These are phyloP conservation scores for Phylloscopus collybita DNA, from an alignment of 2,797 vertebrate genomes.

Conservation along the genomic window DNA sequence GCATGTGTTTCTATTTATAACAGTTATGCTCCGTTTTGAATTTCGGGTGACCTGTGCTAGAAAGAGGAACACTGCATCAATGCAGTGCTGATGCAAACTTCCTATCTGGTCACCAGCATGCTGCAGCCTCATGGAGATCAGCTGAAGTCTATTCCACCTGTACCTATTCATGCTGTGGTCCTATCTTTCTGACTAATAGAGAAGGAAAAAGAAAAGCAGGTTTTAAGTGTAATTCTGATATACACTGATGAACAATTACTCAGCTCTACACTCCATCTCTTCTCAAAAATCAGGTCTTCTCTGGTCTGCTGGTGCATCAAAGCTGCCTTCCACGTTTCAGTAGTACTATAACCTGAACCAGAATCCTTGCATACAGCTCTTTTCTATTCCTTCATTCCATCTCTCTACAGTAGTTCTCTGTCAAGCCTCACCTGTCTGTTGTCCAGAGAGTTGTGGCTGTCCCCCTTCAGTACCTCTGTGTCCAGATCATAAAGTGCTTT, in stretches of 20 bases:
- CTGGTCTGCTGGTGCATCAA: background rate
- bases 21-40: background rate
- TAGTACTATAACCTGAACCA: background rate
- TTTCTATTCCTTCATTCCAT: background rate
- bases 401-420: background rate
- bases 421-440: background rate
- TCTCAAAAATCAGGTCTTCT: background rate
- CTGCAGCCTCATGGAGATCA: background rate
- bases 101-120: background rate
- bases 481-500: background rate
- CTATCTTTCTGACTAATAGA: background rate
- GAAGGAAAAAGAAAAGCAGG: background rate
- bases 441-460: background rate
- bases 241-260: background rate
- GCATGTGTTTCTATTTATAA: background rate
- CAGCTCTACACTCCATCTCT: background rate
- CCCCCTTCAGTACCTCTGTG: background rate
- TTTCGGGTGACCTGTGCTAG: background rate
- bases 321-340: background rate
- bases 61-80: background rate
- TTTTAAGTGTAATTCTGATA: background rate
- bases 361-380: background rate
- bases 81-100: background rate
- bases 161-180: fast-evolving
- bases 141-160: background rate